These are phyloP conservation scores for Delia radicum DNA, from an alignment of 1,140 invertebrate genomes.

Conservation along the genomic window DNA sequence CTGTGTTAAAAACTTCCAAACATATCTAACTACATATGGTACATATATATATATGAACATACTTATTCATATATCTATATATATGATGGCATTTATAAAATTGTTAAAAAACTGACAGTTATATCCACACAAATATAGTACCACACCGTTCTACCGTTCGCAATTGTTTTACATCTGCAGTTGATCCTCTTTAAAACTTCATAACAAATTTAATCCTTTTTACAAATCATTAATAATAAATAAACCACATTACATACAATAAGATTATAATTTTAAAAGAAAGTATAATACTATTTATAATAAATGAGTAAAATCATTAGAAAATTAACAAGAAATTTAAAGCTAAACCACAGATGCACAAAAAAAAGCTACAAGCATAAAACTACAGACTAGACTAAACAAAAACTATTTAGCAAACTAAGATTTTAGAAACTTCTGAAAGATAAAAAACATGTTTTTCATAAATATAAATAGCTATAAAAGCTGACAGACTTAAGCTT, in stretches of 20 bases:
- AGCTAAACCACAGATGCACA: not conserved
- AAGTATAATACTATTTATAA: not conserved
- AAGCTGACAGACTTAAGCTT: not conserved
- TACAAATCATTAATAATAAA: not conserved
- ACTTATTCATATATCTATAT: too few relatives aligned
- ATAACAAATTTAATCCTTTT: not conserved
- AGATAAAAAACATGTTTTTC: not conserved
- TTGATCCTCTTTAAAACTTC: too few relatives aligned
- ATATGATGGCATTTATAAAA: too few relatives aligned
- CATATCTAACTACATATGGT: too few relatives aligned
- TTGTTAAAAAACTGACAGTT: too few relatives aligned
- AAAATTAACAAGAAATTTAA: not conserved
- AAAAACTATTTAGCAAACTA: too few relatives aligned
- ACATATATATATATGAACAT: too few relatives aligned
- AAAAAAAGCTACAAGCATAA: not conserved
- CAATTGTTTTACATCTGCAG: too few relatives aligned
- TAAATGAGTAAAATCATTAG: constrained; percentile 18
- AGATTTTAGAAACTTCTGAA: not conserved
- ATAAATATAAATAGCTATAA: not conserved
- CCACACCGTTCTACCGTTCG: too few relatives aligned
- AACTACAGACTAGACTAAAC: too few relatives aligned
- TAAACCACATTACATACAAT: not conserved
- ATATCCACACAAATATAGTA: too few relatives aligned
- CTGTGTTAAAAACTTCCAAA: too few relatives aligned
- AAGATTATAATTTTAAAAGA: not conserved